Base-by-base conservation (phyloP, 1,140 invertebrate genomes). In the Orchestia grillus region DNA sequence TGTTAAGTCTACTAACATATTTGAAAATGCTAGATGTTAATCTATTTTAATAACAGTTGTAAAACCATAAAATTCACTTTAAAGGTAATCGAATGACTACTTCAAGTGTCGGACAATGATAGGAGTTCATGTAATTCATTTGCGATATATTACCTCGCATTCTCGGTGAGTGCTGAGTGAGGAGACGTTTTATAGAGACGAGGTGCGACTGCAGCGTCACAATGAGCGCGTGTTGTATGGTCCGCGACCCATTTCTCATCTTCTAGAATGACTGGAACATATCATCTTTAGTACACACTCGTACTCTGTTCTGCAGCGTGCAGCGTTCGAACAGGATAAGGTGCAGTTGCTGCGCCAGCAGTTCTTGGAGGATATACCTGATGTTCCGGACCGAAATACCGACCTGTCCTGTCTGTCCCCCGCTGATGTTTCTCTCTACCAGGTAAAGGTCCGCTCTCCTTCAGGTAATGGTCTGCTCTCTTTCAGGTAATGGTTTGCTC, bases 241-340 rank as follows among this genome's bases (percentile, higher is more conserved):
- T 36, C 47, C 15, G 28, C 36, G 15, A 77, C 15, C 11, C 36
- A 36, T 28, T 53, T 53, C 47, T 19, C 47, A 53, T 53, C 47
- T 53, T 53, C 19, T 53, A 53, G 6, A 53, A 53, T 19, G 47
- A 53, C 47, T 53, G 6, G 47, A 53, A 19, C 6, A 19, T 53
- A 53, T 77, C 62, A 23, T 36, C 28, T 77, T 3, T 23, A 77
- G 62, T 77, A n/a, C n/a, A n/a, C n/a, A n/a, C n/a, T 6, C 36
- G 11, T 77, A 36, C 62, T 11, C n/a, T 90, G 88, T 42, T 42
- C 4, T 47, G 44, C 92, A 94, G 92, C 92, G 92, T 36, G 92
- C 92, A n/a, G 43, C 44, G 43, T 94, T 94, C 92, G 92, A 94
- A n/a, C 92, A 94, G 44, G 92, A 94, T 16, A 94, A 94, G 40